Evolutionary conservation across 2,797 vertebrate genomes (phyloP).

Genomic region (Pseudochaenichthys georgianus): DNA sequence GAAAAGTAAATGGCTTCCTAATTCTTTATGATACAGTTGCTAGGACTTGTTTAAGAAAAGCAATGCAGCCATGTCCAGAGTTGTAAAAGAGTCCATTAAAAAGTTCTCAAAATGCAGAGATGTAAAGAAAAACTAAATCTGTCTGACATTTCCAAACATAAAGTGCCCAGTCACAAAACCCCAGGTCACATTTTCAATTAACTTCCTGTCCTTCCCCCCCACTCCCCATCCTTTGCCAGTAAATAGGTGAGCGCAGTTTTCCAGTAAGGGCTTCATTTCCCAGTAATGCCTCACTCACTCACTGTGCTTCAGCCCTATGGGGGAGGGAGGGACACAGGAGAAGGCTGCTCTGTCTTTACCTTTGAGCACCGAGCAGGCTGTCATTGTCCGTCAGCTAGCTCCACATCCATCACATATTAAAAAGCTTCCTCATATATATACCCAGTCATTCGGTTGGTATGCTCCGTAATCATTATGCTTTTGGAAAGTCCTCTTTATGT

Average conservation of each 20-base stretch:
- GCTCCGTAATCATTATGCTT: not conserved
- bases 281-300: slow-evolving; percentile 64
- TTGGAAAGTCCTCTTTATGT: too few species aligned
- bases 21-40: not conserved
- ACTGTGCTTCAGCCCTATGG: slow-evolving; percentile 51
- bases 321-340: slow-evolving; percentile 77
- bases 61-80: not conserved
- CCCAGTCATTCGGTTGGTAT: not conserved
- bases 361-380: slow-evolving; percentile 40
- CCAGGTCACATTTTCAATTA: slow-evolving; percentile 46
- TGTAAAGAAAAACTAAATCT: not conserved
- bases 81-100: not conserved
- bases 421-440: not conserved
- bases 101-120: not conserved
- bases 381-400: slow-evolving; percentile 53
- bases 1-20: too few species aligned
- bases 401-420: slow-evolving; percentile 28
- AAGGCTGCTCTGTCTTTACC: slow-evolving; percentile 68
- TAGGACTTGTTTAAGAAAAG: not conserved
- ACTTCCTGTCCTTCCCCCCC: not conserved
- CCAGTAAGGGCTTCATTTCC: slow-evolving; percentile 81
- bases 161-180: slow-evolving; percentile 7
- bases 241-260: slow-evolving; percentile 73
- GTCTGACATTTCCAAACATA: slow-evolving; percentile 4
- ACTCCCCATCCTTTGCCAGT: slow-evolving; percentile 64